Evolutionary conservation across 2,888 invertebrate genomes (phyloP), one percentile per base, ranked within the genome.

Genomic region (Dexiosoma caninum): DNA sequence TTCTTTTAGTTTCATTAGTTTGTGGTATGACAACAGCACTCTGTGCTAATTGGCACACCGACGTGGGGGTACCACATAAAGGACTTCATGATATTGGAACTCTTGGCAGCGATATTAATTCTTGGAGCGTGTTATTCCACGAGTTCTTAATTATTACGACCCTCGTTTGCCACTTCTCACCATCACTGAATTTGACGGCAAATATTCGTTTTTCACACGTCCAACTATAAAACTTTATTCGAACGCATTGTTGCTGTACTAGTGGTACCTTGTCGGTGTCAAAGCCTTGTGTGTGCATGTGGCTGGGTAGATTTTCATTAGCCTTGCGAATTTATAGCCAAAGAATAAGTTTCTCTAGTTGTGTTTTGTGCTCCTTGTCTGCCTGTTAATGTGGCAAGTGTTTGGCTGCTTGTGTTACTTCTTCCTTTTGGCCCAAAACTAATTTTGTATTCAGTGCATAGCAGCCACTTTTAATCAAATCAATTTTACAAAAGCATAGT

Each of bases 401-500:
- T 74, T 46, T 35, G 30, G 35, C 44, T 4, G 32, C 21, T 12
- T 30, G 30, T 44, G 35, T 32, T 60, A n/a, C 10, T 46, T n/a
- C 2, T 35, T 32, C 35, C 53, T n/a, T 53, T 66, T 76, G 62
- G 42, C 14, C 35, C 64, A 49, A 53, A 78, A 57, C 82, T 83
- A 82, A 83, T 83, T 83, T 83, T 78, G 82, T 83, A 84, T 84
- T 82, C 84, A 74, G 74, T 78, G 79, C 83, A 83, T 78, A 82
- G 78, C 66, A 81, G 70, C 78, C 71, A 82, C 83, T 84, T 83
- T 83, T 83, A 84, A 84, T 84, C 83, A 84, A 84, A 84, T 84
- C 84, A 84, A 84, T 84, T 84, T 84, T 82, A 82, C 83, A 77
- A 81, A 81, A 81, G 83, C 84, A 84, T 83, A 83, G 82, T 83